Evolutionary conservation across 2,797 vertebrate genomes (phyloP).

Genomic region (Takifugu ocellatus): DNA sequence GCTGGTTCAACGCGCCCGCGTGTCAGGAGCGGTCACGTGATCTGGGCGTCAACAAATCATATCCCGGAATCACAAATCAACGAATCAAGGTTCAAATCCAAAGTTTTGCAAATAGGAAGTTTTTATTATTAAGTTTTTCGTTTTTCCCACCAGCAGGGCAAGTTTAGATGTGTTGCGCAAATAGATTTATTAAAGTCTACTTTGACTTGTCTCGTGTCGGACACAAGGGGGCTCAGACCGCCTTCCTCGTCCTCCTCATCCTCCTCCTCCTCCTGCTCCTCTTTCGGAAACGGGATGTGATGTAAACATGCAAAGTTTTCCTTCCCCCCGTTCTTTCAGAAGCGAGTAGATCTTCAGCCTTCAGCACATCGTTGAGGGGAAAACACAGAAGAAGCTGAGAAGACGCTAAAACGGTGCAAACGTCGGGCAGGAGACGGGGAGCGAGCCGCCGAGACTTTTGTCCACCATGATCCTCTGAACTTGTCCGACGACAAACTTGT

Average conservation of each 20-base stretch:
- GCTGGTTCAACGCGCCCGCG: neutral
- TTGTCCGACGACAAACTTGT: neutral
- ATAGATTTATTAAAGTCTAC: neutral
- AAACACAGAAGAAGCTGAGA: neutral
- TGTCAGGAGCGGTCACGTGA: neutral
- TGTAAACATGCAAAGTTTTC: conserved; percentile 51
- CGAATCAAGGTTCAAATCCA: no score
- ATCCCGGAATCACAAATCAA: no score
- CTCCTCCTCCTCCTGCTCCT: conserved; percentile 38
- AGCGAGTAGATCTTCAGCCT: conserved; percentile 17
- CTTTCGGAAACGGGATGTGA: conserved; percentile 65
- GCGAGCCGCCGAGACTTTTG: neutral
- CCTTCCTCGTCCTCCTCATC: conserved; percentile 24
- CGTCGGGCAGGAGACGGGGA: fast-evolving
- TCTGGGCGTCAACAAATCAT: neutral
- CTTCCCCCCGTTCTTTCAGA: conserved; percentile 16
- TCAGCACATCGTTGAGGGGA: neutral
- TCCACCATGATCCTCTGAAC: conserved; percentile 40
- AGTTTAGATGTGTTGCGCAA: neutral
- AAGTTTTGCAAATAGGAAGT: no score
- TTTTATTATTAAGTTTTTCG: neutral
- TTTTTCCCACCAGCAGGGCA: neutral
- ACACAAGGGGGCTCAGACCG: conserved; percentile 25
- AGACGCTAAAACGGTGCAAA: neutral
- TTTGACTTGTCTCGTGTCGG: conserved; percentile 39